These are phyloP conservation scores for Gymnopithys bicolor DNA, from an alignment of 2,797 vertebrate species.

Conservation along the genomic window DNA sequence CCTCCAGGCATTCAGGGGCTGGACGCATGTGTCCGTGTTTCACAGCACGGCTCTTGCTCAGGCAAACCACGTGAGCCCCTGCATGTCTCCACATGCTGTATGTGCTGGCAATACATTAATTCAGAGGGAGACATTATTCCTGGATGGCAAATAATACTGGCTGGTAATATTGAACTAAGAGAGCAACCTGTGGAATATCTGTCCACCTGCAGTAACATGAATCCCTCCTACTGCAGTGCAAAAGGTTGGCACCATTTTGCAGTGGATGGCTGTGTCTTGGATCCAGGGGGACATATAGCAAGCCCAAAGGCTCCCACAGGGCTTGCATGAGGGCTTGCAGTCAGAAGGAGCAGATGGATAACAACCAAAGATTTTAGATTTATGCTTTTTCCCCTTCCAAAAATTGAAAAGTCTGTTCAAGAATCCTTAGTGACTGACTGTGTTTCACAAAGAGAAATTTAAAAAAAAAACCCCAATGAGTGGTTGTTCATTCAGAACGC, in stretches of 20 bases:
- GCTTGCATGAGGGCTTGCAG: background rate
- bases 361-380: background rate
- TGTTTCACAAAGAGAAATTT: background rate
- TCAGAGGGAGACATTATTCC: rapidly evolving
- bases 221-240: background rate
- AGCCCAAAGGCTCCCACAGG: background rate
- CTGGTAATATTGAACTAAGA: background rate
- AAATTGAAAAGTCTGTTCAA: constrained; percentile 3
- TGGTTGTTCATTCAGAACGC: background rate
- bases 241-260: rapidly evolving
- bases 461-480: rapidly evolving
- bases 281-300: rapidly evolving
- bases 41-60: background rate
- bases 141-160: background rate
- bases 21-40: background rate
- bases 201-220: background rate
- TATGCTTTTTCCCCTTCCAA: background rate
- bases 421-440: background rate
- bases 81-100: rapidly evolving
- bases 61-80: rapidly evolving
- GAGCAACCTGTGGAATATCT: background rate
- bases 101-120: rapidly evolving
- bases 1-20: background rate
- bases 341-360: background rate
- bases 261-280: rapidly evolving